phyloP scores from a whole-genome alignment of 2,113 vertebrate genomes.

The Solea senegalensis region DNA sequence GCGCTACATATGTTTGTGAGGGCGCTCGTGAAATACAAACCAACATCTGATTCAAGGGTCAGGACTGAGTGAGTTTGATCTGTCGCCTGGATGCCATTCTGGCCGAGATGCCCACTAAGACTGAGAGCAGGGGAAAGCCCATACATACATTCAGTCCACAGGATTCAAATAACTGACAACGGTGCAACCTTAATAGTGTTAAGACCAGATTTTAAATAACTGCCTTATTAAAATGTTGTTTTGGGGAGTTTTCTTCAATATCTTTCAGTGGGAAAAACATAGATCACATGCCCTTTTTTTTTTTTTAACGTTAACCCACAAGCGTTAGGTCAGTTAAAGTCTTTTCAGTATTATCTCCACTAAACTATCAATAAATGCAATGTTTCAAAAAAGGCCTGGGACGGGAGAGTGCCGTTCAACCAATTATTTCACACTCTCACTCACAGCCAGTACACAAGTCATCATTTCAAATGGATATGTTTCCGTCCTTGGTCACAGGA shows the following conservation, averaged over 20 bases:
- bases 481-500: conserved; percentile 25
- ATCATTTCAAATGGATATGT: conserved; percentile 33
- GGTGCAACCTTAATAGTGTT: conserved; percentile 3
- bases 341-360: not conserved
- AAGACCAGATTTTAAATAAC: not conserved
- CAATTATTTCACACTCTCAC: conserved; percentile 44
- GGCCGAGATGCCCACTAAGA: conserved; percentile 20
- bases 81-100: conserved; percentile 22
- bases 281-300: too few relatives aligned
- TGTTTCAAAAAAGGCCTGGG: not conserved
- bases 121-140: conserved; percentile 22
- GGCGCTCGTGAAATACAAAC: conserved; percentile 18
- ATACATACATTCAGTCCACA: conserved; percentile 12
- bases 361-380: not conserved
- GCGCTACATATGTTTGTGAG: conserved; percentile 49
- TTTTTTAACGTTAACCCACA: not conserved
- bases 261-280: not conserved
- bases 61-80: conserved; percentile 26
- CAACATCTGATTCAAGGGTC: conserved; percentile 19
- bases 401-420: not conserved
- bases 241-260: not conserved
- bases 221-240: not conserved
- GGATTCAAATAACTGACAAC: conserved; percentile 31
- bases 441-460: conserved; percentile 16
- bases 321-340: not conserved